Conservation (phyloP, 2,113 vertebrate species). For the Lycaon pictus region DNA sequence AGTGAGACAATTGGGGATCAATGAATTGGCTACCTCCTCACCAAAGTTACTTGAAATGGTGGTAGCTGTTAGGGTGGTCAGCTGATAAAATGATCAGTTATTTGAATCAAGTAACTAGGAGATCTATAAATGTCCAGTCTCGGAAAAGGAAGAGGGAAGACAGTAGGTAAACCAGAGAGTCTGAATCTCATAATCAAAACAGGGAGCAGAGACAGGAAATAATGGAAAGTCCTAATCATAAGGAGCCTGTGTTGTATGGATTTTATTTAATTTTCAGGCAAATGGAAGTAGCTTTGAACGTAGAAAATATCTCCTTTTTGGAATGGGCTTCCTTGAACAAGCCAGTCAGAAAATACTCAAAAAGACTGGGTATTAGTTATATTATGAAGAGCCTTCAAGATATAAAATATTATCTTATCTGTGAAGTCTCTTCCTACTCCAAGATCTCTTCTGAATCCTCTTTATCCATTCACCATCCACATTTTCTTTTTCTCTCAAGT, state of each 20-base stretch:
- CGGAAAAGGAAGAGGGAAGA: background rate
- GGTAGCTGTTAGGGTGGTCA: background rate
- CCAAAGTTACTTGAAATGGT: background rate
- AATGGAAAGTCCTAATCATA: background rate
- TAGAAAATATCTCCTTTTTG: background rate
- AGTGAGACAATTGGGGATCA: background rate
- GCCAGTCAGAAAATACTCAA: background rate
- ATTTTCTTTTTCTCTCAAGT: background rate
- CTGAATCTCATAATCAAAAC: background rate
- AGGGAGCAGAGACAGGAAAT: background rate
- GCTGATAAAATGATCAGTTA: background rate
- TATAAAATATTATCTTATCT: background rate
- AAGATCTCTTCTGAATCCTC: background rate
- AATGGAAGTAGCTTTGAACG: background rate
- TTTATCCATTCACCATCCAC: background rate
- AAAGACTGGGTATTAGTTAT: background rate
- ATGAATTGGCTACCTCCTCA: background rate
- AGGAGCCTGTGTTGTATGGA: background rate
- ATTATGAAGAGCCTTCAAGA: background rate
- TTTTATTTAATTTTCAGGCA: background rate
- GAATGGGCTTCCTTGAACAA: background rate
- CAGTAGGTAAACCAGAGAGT: background rate
- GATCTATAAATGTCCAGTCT: background rate
- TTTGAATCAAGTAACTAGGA: background rate
- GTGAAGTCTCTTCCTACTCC: background rate